phyloP scores from a whole-genome alignment of 2,113 vertebrate species.

The Grammomys surdaster region DNA sequence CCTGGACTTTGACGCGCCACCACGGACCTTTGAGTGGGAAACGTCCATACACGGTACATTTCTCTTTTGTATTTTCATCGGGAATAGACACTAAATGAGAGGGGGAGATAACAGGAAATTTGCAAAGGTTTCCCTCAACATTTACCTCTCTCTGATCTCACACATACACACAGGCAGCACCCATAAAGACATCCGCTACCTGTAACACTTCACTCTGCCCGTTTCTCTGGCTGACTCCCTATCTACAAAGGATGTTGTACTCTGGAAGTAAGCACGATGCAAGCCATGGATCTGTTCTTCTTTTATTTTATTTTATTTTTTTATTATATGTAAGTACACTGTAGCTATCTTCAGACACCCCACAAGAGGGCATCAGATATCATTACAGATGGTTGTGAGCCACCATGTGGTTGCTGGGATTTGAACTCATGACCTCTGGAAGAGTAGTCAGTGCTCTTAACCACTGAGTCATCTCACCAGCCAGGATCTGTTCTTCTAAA shows the following conservation, averaged over 20 bases:
- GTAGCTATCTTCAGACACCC: no score
- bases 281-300: background rate
- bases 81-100: slow-evolving; percentile 85
- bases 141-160: background rate
- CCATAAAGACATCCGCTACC: background rate
- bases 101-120: slow-evolving; percentile 55
- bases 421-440: no score
- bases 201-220: background rate
- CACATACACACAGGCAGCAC: background rate
- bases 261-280: background rate
- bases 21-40: slow-evolving; percentile 89
- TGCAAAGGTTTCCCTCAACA: background rate
- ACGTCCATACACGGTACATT: slow-evolving; percentile 84
- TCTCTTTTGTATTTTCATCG: slow-evolving; percentile 76
- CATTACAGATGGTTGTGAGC: no score
- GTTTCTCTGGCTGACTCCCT: background rate
- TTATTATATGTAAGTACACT: no score
- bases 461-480: no score
- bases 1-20: slow-evolving; percentile 89
- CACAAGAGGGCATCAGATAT: no score
- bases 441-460: no score
- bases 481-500: no score
- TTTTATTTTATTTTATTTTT: no score
- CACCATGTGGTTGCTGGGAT: no score
- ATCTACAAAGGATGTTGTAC: slow-evolving; percentile 22